Conservation (phyloP, 2,113 vertebrate species). For the Crotophaga sulcirostris region DNA sequence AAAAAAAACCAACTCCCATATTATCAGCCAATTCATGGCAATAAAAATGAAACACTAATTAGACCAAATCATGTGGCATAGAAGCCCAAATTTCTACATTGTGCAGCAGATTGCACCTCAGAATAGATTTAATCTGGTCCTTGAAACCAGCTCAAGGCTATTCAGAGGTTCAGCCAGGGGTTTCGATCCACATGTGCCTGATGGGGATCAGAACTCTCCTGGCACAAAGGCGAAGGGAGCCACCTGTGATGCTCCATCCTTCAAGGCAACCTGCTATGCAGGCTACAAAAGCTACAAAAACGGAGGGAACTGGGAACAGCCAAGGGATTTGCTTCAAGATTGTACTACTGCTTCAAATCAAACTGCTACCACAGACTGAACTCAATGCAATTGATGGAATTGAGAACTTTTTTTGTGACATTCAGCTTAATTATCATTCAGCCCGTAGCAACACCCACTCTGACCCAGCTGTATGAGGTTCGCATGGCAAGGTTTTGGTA, state of each 20-base stretch:
- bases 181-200: fast-evolving
- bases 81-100: neutral
- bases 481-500: no score
- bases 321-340: neutral
- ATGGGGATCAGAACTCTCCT: neutral
- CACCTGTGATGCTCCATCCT: neutral
- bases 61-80: neutral
- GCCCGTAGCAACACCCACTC: neutral
- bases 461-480: neutral
- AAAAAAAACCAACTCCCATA: fast-evolving
- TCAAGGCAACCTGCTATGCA: neutral
- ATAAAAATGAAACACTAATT: neutral
- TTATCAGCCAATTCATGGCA: neutral
- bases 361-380: neutral
- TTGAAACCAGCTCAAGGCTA: neutral
- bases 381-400: neutral
- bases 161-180: neutral
- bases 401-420: neutral
- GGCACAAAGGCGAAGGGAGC: neutral
- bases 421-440: neutral
- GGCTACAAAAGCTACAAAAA: neutral
- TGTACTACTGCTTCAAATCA: neutral
- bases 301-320: neutral
- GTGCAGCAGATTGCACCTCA: neutral
- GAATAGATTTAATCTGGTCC: neutral